phyloP scores from a whole-genome alignment of 1,140 invertebrate genomes.

The Lepidotrigona ventralis region DNA sequence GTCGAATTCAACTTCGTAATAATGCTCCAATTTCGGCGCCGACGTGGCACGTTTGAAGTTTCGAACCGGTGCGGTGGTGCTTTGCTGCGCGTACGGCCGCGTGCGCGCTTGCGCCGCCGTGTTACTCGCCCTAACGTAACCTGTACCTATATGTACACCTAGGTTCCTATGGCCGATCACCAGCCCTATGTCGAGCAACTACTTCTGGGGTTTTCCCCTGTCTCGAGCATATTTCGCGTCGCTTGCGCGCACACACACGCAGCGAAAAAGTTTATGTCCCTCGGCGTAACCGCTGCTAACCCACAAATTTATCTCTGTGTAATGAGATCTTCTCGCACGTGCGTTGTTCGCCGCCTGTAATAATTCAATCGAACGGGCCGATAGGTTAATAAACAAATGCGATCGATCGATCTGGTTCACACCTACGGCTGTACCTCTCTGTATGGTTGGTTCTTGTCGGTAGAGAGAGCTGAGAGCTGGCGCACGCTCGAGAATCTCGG shows the following conservation, averaged over 20 bases:
- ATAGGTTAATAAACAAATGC: constrained; percentile 27
- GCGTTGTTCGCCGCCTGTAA: not conserved
- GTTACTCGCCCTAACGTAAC: not conserved
- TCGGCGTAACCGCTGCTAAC: not conserved
- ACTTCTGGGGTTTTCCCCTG: constrained; percentile 51
- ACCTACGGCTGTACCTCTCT: not conserved
- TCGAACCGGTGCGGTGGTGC: constrained; percentile 1
- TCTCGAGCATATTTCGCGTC: constrained; percentile 7
- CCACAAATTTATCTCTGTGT: constrained; percentile 40
- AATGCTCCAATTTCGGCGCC: constrained; percentile 70
- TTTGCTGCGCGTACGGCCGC: constrained; percentile 50
- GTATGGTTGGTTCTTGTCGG: no score
- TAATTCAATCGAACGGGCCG: not conserved
- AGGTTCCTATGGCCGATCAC: constrained; percentile 54
- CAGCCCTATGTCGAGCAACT: constrained; percentile 58
- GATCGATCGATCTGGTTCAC: constrained; percentile 1
- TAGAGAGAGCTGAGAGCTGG: no score
- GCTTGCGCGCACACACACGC: not conserved
- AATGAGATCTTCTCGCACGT: not conserved
- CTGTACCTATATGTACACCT: no score
- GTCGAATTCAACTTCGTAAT: constrained; percentile 67
- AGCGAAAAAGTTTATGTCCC: constrained; percentile 31
- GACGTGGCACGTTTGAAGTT: constrained; percentile 45
- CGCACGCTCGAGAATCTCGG: no score
- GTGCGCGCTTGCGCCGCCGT: constrained; percentile 36